phyloP scores from a whole-genome alignment of 1,140 invertebrate species.

The Plutomurus gul region DNA sequence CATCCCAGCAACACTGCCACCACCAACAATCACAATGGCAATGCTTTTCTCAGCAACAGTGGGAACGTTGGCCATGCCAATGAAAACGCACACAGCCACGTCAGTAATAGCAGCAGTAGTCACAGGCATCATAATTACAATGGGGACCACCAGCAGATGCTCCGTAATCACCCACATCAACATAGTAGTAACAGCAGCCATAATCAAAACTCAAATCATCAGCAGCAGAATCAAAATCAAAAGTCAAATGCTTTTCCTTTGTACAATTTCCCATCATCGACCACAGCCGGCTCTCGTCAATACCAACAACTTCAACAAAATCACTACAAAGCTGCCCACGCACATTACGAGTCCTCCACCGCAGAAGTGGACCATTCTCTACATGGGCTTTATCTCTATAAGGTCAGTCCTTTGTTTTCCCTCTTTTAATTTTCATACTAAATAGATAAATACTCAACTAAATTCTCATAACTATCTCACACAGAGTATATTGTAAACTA shows the following conservation, averaged over 20 bases:
- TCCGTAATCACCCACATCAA: conserved; percentile 10
- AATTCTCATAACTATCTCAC: no score
- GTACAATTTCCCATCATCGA: conserved; percentile 6
- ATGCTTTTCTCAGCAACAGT: background rate
- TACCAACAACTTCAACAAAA: conserved; percentile 14
- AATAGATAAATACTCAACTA: no score
- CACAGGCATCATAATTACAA: conserved; percentile 13
- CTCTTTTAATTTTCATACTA: no score
- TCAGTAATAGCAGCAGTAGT: conserved; percentile 7
- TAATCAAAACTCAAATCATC: conserved; percentile 27
- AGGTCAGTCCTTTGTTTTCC: conserved; percentile 31
- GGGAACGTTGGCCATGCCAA: background rate
- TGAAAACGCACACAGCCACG: background rate
- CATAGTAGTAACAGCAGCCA: background rate
- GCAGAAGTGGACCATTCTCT: conserved; percentile 38
- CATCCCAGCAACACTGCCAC: background rate
- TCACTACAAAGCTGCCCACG: conserved; percentile 28
- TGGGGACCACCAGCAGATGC: conserved; percentile 10
- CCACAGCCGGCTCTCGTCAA: conserved; percentile 9
- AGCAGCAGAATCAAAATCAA: conserved; percentile 27
- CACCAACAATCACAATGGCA: background rate
- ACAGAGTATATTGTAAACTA: no score
- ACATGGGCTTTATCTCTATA: conserved; percentile 41
- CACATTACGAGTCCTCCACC: background rate
- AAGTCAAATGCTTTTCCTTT: conserved; percentile 11